phyloP scores from a whole-genome alignment of 2,888 invertebrate species.

The Lithophane semibrunnea region DNA sequence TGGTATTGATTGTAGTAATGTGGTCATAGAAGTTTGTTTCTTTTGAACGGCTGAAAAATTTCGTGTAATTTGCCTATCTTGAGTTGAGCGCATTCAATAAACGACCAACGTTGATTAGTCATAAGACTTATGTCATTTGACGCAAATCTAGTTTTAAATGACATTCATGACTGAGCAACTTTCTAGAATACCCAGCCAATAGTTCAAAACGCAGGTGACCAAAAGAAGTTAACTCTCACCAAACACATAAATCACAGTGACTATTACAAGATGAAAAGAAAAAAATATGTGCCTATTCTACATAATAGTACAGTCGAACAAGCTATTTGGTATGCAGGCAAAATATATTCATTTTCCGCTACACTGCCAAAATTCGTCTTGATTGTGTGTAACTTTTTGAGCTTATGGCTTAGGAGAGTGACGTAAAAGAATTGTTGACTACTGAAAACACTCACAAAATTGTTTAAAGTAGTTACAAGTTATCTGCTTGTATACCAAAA shows the following conservation, averaged over 20 bases:
- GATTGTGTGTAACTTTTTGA: too few relatives aligned
- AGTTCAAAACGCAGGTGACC: slow-evolving; percentile 8
- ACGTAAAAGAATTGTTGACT: too few relatives aligned
- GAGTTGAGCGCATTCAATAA: background rate
- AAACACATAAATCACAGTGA: slow-evolving; percentile 52
- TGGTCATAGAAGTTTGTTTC: background rate
- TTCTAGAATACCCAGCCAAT: background rate
- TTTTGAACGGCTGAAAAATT: background rate
- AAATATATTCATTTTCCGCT: too few relatives aligned
- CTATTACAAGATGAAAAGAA: slow-evolving; percentile 32
- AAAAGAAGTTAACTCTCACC: slow-evolving; percentile 1
- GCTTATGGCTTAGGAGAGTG: too few relatives aligned
- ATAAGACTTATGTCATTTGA: background rate
- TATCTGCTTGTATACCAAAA: too few relatives aligned
- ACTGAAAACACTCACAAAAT: too few relatives aligned
- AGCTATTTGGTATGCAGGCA: too few relatives aligned
- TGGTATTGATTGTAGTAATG: background rate
- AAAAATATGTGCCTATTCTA: slow-evolving; percentile 38
- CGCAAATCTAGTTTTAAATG: slow-evolving; percentile 8
- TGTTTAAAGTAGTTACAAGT: too few relatives aligned
- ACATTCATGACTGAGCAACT: slow-evolving; percentile 9
- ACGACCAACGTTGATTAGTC: background rate
- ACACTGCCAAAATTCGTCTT: too few relatives aligned
- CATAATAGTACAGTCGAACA: slow-evolving; percentile 48
- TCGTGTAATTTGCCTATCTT: background rate